Evolutionary conservation across 2,113 vertebrate genomes (phyloP), one percentile per base, ranked within the genome.

Genomic region (Merops nubicus): DNA sequence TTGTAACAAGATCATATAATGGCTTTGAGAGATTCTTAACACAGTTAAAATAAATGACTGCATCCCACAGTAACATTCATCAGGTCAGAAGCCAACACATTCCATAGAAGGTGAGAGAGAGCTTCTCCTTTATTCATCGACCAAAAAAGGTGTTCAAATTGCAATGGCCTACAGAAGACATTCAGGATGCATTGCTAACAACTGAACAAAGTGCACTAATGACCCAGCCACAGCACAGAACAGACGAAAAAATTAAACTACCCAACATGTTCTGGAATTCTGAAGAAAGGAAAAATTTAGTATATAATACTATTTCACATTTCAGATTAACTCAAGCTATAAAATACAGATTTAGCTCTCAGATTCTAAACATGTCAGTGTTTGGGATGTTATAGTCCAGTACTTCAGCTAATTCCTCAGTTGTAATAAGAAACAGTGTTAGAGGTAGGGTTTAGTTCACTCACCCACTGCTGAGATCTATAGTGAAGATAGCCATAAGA

Each of bases 31-130:
- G 62, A 54, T 80, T 81, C 36, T 80, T 54, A 95, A 56, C 34
- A 69, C 34, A 65, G 53, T 90, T 88, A 88, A 96, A 96, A 95
- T 92, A 95, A 95, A 91, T 93, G 74, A 83, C 59, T 84, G 60
- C 62, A 88, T 91, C 56, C 72, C 79, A 78, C 64, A 77, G 62
- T 43, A 89, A 94, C 65, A 63, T 50, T 91, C 53, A 87, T 92
- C 65, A 85, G 56, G 87, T 86, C 4, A 68, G 89, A 92, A 74
- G 91, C 89, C 94, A 96, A 68, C 25, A 42, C 62, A 74, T 96
- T 96, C 94, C 82, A 73, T 36, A 69, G 82, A 85, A 95, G 70
- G 64, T 86, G 83, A 92, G 53, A 59, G 50, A 64, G 60, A 63
- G 29, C 62, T 59, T 89, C 42, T 94, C 56, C 76, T 77, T 79